phyloP scores from a whole-genome alignment of 2,797 vertebrate species.

The Tapirus indicus region DNA sequence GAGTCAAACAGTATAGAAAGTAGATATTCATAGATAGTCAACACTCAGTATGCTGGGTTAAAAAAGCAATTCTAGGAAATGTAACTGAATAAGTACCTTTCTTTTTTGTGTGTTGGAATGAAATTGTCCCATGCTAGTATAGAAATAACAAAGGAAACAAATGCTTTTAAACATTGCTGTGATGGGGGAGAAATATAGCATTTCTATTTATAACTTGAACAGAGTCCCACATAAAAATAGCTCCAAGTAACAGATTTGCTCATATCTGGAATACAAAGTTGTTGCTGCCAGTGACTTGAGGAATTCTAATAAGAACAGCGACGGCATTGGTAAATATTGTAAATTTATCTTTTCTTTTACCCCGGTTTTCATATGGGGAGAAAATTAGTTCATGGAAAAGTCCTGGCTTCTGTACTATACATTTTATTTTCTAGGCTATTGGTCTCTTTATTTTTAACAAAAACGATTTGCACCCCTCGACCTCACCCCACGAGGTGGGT shows the following conservation, averaged over 20 bases:
- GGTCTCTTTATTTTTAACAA: slow-evolving; percentile 51
- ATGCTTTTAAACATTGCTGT: slow-evolving; percentile 66
- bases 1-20: background rate
- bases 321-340: slow-evolving; percentile 30
- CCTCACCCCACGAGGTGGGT: background rate
- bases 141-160: slow-evolving; percentile 76
- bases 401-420: background rate
- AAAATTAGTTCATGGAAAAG: background rate
- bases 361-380: background rate
- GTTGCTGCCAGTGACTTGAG: slow-evolving; percentile 54
- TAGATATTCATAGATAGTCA: slow-evolving; percentile 28
- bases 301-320: slow-evolving; percentile 54
- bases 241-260: slow-evolving; percentile 76
- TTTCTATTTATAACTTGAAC: slow-evolving; percentile 80
- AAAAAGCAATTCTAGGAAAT: slow-evolving; percentile 70
- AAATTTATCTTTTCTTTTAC: slow-evolving; percentile 60
- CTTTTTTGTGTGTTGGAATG: slow-evolving; percentile 53
- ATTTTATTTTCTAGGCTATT: slow-evolving; percentile 47
- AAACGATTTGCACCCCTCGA: slow-evolving; percentile 16
- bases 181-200: slow-evolving; percentile 67
- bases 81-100: slow-evolving; percentile 55
- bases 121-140: slow-evolving; percentile 49
- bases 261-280: slow-evolving; percentile 67
- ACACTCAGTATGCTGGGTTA: background rate
- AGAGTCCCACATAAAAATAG: slow-evolving; percentile 81